A percentile compares a stretch with the other conserved stretches of the same genome.
Evolutionary conservation across 2,113 vertebrate genomes (phyloP).

Genomic region (Athene cunicularia): DNA sequence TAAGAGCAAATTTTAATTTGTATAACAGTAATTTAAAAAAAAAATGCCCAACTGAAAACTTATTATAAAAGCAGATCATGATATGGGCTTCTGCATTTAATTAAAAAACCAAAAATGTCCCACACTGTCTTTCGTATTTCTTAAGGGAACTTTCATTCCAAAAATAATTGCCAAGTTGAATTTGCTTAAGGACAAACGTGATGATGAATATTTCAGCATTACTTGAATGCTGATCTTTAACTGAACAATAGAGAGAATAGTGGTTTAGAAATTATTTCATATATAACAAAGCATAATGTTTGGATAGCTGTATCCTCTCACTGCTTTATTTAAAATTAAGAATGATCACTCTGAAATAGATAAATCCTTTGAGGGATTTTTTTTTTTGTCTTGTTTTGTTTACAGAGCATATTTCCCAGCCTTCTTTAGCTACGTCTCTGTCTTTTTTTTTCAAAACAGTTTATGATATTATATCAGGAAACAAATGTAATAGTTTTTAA

Average conservation of each 20-base stretch:
- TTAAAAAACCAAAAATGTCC: not conserved
- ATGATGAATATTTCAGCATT: constrained; percentile 30
- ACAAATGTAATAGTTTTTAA: not conserved
- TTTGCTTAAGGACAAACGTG: not conserved
- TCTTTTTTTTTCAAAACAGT: not conserved
- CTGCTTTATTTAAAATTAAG: not conserved
- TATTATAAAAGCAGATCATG: not conserved
- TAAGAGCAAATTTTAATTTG: constrained; percentile 20
- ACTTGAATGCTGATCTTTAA: constrained; percentile 38
- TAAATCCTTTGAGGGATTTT: not conserved
- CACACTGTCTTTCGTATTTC: not conserved
- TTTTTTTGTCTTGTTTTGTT: not conserved
- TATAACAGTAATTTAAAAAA: not conserved
- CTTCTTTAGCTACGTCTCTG: not conserved
- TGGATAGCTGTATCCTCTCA: not conserved
- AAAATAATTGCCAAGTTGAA: constrained; percentile 44
- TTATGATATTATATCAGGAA: not conserved
- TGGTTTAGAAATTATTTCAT: not conserved
- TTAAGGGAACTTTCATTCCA: not conserved
- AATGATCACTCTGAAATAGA: not conserved
- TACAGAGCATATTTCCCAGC: not conserved
- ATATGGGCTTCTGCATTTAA: constrained; percentile 1
- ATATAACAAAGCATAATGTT: not conserved
- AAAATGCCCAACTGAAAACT: not conserved
- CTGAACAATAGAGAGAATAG: constrained; percentile 13